Evolutionary conservation across 2,797 vertebrate species (phyloP), one percentile per base, ranked within the genome.

Genomic region (Acridotheres tristis): DNA sequence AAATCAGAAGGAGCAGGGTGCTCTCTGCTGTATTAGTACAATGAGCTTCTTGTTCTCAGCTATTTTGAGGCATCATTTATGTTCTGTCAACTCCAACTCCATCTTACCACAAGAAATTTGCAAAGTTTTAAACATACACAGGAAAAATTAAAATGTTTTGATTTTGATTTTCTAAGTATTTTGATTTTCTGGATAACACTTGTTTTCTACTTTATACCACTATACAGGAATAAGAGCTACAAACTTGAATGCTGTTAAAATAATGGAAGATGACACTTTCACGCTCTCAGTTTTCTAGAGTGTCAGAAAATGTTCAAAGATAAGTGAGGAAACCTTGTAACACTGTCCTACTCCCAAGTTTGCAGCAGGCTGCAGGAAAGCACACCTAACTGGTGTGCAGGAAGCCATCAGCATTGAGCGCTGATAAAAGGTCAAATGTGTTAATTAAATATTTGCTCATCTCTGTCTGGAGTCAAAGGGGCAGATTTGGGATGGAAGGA

Each of bases 371-470:
- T 86, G 30, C 9, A 8, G 71, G 51, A 55, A 42, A 16, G 38
- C 58, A n/a, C 51, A 30, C 58, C 36, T 62, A 15, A 30, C 26
- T 25, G 13, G 25, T 11, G 1, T 62, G 29, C 47, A 34, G 88
- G 47, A 90, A 90, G n/a, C 65, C 36, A 68, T 50, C 47, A 32
- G 66, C 62, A 32, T 2, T 3, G 7, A 66, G 55, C 0, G 3
- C 92, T 89, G 81, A 87, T 89, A 79, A 74, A 87, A 94, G 77
- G 94, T 93, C 84, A 66, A 2, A 76, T 7, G 23, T 79, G 77
- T 93, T 96, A 92, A 90, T 87, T 75, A 89, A 91, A 85, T 63
- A 85, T 71, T 90, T 89, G 85, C 45, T 95, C 32, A 65, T 86
- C 30, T 81, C 67, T 58, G 17, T 7, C 58, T 81, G 45, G 38